phyloP scores from a whole-genome alignment of 2,797 vertebrate genomes.

The Hippopotamyrus pictus region DNA sequence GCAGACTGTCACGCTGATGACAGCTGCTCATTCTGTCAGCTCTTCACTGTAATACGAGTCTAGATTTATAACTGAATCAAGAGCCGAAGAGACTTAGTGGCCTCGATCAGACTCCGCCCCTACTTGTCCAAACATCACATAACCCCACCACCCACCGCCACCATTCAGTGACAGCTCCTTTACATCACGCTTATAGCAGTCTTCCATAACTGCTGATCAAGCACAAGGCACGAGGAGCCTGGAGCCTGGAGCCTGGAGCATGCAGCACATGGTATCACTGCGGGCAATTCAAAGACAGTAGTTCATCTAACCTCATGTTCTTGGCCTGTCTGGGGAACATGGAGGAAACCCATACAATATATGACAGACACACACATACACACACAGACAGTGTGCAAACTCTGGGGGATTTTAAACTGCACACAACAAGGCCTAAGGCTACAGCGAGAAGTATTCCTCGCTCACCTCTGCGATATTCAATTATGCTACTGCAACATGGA shows the following conservation, averaged over 20 bases:
- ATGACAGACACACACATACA: neutral
- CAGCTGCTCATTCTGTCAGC: neutral
- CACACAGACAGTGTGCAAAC: neutral
- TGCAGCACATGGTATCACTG: neutral
- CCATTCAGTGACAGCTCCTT: neutral
- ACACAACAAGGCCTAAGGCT: neutral
- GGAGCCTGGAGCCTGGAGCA: neutral
- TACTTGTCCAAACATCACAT: neutral
- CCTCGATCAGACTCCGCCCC: neutral
- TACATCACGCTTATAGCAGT: neutral
- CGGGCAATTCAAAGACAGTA: neutral
- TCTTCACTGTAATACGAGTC: neutral
- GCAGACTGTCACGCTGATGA: neutral
- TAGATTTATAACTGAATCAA: neutral
- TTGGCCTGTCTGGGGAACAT: neutral
- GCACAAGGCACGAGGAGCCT: neutral
- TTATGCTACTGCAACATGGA: neutral
- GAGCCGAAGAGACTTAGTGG: neutral
- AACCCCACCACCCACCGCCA: neutral
- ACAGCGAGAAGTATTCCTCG: neutral
- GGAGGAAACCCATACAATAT: neutral
- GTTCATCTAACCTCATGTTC: neutral
- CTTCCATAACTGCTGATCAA: neutral
- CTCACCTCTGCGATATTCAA: neutral
- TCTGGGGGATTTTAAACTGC: neutral